Percentiles rank a stretch among this genome's conserved stretches.
These are phyloP conservation scores for Lochmaea capreae DNA, from an alignment of 2,888 invertebrate genomes.

Conservation along the genomic window DNA sequence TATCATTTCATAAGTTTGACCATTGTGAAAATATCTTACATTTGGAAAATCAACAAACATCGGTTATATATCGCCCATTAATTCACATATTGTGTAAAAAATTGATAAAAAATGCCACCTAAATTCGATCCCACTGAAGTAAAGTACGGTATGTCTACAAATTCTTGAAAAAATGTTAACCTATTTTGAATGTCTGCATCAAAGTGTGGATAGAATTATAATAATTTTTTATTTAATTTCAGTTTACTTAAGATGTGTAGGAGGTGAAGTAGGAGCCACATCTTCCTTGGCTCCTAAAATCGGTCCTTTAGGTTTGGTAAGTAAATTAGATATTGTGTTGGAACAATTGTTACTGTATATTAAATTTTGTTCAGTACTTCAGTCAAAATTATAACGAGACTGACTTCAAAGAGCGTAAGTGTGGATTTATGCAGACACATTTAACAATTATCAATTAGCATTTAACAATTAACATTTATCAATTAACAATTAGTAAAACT, in stretches of 20 bases:
- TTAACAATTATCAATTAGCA: too few relatives aligned
- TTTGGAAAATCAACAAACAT: constrained; percentile 34
- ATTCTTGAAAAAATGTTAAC: constrained; percentile 13
- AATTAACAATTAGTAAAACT: too few relatives aligned
- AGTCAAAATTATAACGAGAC: constrained; percentile 68
- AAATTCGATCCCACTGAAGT: constrained; percentile 99
- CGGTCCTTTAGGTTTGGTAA: constrained; percentile 98
- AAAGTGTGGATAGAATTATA: too few relatives aligned
- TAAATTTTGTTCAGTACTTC: too few relatives aligned
- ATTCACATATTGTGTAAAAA: neutral
- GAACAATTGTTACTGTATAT: neutral
- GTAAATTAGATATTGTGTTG: constrained; percentile 59
- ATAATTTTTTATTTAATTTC: constrained; percentile 60
- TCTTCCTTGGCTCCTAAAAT: constrained; percentile 99
- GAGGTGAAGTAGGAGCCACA: constrained; percentile 99
- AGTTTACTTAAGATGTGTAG: constrained; percentile 98
- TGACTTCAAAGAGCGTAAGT: constrained; percentile 65
- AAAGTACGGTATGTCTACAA: constrained; percentile 87
- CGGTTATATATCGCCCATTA: constrained; percentile 21
- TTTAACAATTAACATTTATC: too few relatives aligned
- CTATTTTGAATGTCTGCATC: constrained; percentile 23
- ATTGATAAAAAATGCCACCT: constrained; percentile 81
- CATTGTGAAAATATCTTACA: constrained; percentile 29
- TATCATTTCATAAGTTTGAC: constrained; percentile 14
- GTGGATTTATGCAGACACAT: too few relatives aligned